A percentile compares a stretch with the other conserved stretches of the same genome.
These are phyloP conservation scores for Lysandra coridon DNA, from an alignment of 2,888 invertebrate species.

Conservation along the genomic window DNA sequence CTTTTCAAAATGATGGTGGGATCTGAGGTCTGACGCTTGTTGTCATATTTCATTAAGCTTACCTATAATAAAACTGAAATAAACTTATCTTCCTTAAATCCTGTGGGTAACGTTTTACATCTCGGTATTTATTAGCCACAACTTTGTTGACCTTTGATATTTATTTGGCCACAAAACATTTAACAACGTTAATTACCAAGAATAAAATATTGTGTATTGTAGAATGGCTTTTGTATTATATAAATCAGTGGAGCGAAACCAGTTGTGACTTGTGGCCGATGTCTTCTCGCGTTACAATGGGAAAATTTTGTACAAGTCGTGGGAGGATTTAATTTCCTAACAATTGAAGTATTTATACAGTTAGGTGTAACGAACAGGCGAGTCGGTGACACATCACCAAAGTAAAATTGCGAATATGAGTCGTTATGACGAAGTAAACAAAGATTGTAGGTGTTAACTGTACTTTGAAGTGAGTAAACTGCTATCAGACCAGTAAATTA, in stretches of 20 bases:
- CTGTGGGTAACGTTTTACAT: neutral
- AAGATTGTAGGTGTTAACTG: neutral
- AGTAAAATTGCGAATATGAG: neutral
- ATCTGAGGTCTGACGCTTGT: neutral
- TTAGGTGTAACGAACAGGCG: conserved; percentile 21
- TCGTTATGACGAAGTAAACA: neutral
- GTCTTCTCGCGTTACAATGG: conserved; percentile 50
- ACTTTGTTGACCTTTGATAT: neutral
- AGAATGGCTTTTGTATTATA: conserved; percentile 6
- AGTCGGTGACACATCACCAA: conserved; percentile 13
- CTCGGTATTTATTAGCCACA: neutral
- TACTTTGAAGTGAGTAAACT: neutral
- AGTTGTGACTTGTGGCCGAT: conserved; percentile 44
- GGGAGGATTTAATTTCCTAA: conserved; percentile 39
- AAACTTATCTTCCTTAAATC: neutral
- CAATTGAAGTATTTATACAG: conserved; percentile 21
- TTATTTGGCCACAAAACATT: neutral
- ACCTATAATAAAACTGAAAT: neutral
- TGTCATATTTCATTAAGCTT: neutral
- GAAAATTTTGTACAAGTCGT: conserved; percentile 46
- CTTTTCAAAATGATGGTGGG: too few relatives aligned
- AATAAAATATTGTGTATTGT: neutral
- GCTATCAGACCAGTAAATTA: neutral
- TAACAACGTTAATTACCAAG: neutral
- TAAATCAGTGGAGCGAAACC: conserved; percentile 45